These are phyloP conservation scores for Sphaerophoria taeniata DNA, from an alignment of 2,888 invertebrate genomes.

Conservation along the genomic window DNA sequence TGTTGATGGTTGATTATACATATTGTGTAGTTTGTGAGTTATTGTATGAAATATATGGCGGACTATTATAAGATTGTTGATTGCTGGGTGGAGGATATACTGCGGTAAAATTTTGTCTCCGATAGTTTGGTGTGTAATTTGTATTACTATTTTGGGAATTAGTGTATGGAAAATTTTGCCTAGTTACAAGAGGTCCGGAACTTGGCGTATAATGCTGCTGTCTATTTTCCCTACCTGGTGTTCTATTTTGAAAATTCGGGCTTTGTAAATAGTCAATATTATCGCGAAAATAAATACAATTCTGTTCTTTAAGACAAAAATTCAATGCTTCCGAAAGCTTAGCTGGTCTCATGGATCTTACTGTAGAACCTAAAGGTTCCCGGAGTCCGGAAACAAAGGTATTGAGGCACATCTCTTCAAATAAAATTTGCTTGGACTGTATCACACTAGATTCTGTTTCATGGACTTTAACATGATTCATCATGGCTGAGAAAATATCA, in stretches of 20 bases:
- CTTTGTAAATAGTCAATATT: neutral
- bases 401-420: slow-evolving; percentile 74
- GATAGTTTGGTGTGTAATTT: no score
- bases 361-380: no score
- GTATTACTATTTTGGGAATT: neutral
- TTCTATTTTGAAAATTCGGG: neutral
- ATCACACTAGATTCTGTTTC: slow-evolving; percentile 62
- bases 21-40: no score
- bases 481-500: slow-evolving; percentile 30
- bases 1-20: no score
- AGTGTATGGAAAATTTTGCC: slow-evolving; percentile 19
- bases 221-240: neutral
- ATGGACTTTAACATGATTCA: slow-evolving; percentile 51
- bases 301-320: slow-evolving; percentile 67
- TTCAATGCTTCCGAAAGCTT: slow-evolving; percentile 67
- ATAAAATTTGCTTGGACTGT: slow-evolving; percentile 62
- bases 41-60: no score
- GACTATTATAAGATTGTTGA: neutral
- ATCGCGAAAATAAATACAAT: slow-evolving; percentile 58
- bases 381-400: slow-evolving; percentile 68
- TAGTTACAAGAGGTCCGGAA: neutral
- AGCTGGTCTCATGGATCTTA: slow-evolving; percentile 74
- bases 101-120: neutral
- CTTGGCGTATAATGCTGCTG: slow-evolving; percentile 3
- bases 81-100: neutral